Evolutionary conservation across 2,797 vertebrate species (phyloP).

Genomic region (Sebastes diploproa): DNA sequence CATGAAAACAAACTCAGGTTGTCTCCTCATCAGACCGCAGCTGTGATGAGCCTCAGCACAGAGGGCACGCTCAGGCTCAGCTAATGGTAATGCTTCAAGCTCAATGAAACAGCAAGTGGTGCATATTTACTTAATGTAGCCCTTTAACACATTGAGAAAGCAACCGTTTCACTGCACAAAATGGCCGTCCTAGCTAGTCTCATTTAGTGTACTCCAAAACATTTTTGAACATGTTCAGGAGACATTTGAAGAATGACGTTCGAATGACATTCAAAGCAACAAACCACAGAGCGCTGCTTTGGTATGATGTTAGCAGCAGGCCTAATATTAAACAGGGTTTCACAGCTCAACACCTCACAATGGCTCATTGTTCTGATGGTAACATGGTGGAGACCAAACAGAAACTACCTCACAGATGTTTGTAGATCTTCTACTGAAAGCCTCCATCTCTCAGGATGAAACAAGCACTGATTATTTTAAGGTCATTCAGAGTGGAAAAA

Average conservation of each 20-base stretch:
- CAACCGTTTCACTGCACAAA: slow-evolving; percentile 33
- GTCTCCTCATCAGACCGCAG: not conserved
- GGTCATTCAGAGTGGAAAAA: not conserved
- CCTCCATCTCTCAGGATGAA: not conserved
- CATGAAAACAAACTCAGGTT: slow-evolving; percentile 35
- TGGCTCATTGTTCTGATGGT: not conserved
- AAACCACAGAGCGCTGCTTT: not conserved
- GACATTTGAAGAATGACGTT: not conserved
- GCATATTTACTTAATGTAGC: slow-evolving; percentile 73
- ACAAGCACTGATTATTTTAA: not conserved
- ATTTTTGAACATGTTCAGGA: not conserved
- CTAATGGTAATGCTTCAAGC: slow-evolving; percentile 7
- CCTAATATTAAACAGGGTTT: not conserved
- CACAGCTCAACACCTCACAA: not conserved
- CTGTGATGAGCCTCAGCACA: not conserved
- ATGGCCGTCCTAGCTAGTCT: not conserved
- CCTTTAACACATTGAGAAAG: slow-evolving; percentile 64
- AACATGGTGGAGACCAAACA: not conserved
- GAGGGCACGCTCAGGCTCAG: not conserved
- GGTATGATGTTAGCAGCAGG: not conserved
- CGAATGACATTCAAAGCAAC: not conserved
- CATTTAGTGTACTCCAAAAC: not conserved
- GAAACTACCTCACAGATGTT: not conserved
- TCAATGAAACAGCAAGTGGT: slow-evolving; percentile 50
- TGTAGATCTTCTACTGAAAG: not conserved